These are phyloP conservation scores for Petromus typicus DNA, from an alignment of 2,113 vertebrate species.

Conservation along the genomic window DNA sequence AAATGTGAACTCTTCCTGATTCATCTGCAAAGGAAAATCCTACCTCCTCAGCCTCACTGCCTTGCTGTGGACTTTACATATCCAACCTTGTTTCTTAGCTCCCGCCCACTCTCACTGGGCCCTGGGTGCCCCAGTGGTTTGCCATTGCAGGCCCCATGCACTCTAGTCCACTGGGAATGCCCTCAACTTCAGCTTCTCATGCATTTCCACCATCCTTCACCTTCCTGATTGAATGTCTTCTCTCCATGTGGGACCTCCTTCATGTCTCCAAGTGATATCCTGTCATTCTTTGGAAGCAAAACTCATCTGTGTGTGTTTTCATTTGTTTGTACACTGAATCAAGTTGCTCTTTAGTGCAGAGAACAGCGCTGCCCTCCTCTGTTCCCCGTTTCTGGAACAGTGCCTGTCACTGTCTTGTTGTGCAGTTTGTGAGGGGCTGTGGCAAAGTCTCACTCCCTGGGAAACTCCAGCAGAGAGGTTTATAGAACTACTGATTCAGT, in stretches of 20 bases:
- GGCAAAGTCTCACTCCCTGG: neutral
- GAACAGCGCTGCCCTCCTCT: neutral
- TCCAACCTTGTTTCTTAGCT: neutral
- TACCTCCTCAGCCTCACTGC: no score
- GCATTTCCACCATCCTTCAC: neutral
- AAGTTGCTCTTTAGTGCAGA: neutral
- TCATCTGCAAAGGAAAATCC: neutral
- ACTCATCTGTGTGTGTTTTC: neutral
- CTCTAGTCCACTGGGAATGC: neutral
- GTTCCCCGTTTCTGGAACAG: neutral
- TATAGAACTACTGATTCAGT: neutral
- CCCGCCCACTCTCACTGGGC: no score
- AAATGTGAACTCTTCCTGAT: neutral
- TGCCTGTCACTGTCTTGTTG: neutral
- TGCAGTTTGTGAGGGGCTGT: neutral
- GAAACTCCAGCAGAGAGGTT: neutral
- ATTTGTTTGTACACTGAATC: neutral
- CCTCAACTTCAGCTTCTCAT: neutral
- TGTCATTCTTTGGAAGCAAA: neutral
- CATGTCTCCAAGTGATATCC: fast-evolving
- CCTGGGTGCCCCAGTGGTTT: no score
- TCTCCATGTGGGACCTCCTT: neutral
- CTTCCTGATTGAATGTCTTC: neutral
- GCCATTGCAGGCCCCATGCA: neutral
- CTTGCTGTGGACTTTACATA: neutral